A percentile compares a stretch with the other conserved stretches of the same genome.
Conservation (phyloP, 2,797 vertebrate species). For the Apogon talboti region DNA sequence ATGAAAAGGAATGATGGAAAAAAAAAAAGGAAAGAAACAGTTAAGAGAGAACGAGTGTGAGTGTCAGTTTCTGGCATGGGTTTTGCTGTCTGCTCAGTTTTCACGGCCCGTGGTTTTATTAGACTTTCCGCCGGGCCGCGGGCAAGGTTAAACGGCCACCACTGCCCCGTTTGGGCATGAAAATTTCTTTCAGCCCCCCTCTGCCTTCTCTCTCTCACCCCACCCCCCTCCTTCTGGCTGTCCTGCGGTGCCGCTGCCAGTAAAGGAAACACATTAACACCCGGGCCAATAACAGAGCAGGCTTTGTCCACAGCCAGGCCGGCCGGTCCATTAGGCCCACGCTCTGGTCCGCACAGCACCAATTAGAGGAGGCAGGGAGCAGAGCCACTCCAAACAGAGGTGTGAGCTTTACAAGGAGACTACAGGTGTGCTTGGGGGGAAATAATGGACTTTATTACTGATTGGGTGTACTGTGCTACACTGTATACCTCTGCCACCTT, state of each 20-base stretch:
- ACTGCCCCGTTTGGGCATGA: slow-evolving; percentile 65
- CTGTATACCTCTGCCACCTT: slow-evolving; percentile 66
- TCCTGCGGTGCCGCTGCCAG: slow-evolving; percentile 77
- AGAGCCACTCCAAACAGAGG: slow-evolving; percentile 77
- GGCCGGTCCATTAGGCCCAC: slow-evolving; percentile 65
- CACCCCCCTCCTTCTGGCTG: slow-evolving; percentile 60
- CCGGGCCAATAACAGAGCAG: slow-evolving; percentile 76
- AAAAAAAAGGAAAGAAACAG: slow-evolving; percentile 62
- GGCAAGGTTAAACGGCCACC: slow-evolving; percentile 79
- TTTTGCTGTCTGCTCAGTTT: slow-evolving; percentile 84
- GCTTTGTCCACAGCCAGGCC: slow-evolving; percentile 76
- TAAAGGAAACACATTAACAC: slow-evolving; percentile 85
- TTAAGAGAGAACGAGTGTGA: slow-evolving; percentile 75
- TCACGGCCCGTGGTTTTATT: slow-evolving; percentile 80
- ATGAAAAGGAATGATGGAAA: slow-evolving; percentile 57
- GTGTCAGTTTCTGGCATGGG: slow-evolving; percentile 82
- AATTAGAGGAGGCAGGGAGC: slow-evolving; percentile 74
- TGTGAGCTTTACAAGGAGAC: slow-evolving; percentile 78
- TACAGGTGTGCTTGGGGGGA: slow-evolving; percentile 75
- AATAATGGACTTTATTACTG: slow-evolving; percentile 76
- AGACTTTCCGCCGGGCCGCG: slow-evolving; percentile 75
- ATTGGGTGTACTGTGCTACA: slow-evolving; percentile 63
- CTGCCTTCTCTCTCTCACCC: slow-evolving; percentile 25
- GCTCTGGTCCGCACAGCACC: slow-evolving; percentile 67
- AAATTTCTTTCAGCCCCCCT: slow-evolving; percentile 55